Conservation (phyloP, 1,140 invertebrate genomes). For the Bathynomus jamesi region DNA sequence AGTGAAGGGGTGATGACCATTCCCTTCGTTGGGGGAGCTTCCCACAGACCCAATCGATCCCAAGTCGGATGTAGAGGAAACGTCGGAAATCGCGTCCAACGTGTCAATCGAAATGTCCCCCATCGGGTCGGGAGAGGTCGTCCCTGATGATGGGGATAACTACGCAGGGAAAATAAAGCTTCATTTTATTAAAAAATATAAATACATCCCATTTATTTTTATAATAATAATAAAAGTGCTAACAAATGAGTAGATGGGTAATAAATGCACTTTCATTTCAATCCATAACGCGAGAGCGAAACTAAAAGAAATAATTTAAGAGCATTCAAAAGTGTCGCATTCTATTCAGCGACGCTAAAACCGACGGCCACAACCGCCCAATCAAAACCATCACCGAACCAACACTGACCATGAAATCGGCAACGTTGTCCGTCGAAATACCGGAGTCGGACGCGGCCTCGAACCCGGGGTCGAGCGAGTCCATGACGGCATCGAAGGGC, state of each 20-base stretch:
- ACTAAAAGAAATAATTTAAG: neutral
- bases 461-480: neutral
- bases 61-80: neutral
- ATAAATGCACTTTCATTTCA: neutral
- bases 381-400: too few species aligned
- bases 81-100: neutral
- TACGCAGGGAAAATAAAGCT: neutral
- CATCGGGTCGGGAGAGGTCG: neutral
- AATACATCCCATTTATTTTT: neutral
- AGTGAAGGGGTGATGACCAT: neutral
- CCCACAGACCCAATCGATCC: neutral
- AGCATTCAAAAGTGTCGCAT: too few species aligned
- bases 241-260: neutral
- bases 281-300: neutral
- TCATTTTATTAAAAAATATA: neutral
- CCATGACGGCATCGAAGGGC: neutral
- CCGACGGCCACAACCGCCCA: too few species aligned
- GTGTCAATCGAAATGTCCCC: neutral
- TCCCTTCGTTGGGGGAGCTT: neutral
- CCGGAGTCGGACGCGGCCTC: neutral
- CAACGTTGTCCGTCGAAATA: neutral
- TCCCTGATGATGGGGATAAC: neutral
- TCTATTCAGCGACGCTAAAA: too few species aligned
- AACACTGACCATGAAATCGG: neutral
- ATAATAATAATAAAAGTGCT: neutral